Conservation (phyloP, 2,113 vertebrate genomes). For the Deroptyus accipitrinus region DNA sequence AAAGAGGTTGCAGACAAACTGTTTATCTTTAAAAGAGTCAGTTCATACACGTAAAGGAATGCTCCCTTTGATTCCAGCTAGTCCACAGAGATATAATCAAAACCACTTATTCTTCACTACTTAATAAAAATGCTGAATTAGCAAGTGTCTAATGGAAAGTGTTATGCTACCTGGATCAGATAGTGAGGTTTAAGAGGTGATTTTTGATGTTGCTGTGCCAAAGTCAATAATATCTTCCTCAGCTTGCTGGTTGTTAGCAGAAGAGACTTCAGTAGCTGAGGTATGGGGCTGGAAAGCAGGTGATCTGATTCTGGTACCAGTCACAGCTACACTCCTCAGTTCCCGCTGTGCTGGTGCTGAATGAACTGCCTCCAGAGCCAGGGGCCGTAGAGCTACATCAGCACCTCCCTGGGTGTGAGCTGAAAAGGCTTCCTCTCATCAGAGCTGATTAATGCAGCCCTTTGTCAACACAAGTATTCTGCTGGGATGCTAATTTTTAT, state of each 20-base stretch:
- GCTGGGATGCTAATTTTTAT: neutral
- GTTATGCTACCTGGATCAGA: neutral
- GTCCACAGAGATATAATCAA: conserved; percentile 6
- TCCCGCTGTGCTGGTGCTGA: neutral
- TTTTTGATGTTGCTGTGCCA: neutral
- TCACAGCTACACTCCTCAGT: accelerated
- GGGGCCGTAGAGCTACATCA: neutral
- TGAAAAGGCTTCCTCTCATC: neutral
- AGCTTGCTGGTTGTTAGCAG: neutral
- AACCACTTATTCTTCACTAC: neutral
- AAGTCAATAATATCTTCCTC: neutral
- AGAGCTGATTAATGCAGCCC: neutral
- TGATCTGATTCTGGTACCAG: neutral
- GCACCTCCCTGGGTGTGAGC: conserved; percentile 17
- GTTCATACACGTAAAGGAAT: neutral
- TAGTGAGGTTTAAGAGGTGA: neutral
- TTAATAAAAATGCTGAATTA: conserved; percentile 15
- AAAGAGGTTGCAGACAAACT: conserved; percentile 1
- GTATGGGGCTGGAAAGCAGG: neutral
- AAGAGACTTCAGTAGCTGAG: neutral
- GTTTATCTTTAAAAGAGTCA: neutral
- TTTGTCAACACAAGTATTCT: neutral
- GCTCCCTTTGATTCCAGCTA: neutral
- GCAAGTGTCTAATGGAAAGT: neutral
- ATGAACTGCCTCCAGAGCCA: neutral